Conservation (phyloP, 1,140 invertebrate genomes). For the Lasaia peninsularis region DNA sequence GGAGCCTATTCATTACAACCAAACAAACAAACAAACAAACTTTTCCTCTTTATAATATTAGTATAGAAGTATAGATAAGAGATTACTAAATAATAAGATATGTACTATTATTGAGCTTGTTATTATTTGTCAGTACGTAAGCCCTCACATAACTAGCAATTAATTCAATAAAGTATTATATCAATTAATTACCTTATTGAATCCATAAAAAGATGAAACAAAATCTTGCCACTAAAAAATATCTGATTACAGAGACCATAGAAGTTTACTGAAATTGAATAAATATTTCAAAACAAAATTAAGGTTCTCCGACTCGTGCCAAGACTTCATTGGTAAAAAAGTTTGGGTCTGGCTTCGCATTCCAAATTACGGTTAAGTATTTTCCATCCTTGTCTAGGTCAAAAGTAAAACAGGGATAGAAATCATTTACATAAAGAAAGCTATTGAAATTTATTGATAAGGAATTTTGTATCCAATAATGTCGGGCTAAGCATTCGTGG, state of each 20-base stretch:
- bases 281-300: constrained; percentile 7
- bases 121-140: no score
- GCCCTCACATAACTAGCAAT: background rate
- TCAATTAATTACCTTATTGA: background rate
- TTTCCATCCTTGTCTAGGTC: background rate
- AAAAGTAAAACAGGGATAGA: no score
- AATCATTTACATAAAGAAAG: no score
- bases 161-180: background rate
- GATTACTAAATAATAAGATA: no score
- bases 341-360: background rate
- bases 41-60: no score
- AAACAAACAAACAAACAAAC: no score
- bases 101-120: no score
- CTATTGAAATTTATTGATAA: no score
- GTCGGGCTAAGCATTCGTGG: no score
- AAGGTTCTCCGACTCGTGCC: background rate
- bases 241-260: constrained; percentile 3
- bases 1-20: no score
- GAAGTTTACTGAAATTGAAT: constrained; percentile 5
- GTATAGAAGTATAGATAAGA: no score
- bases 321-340: constrained; percentile 6
- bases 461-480: no score
- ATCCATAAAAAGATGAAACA: background rate
- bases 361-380: background rate
- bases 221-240: background rate